Percentiles rank a stretch among this genome's conserved stretches.
phyloP scores from a whole-genome alignment of 2,797 vertebrate species.

The Phataginus tetradactyla region DNA sequence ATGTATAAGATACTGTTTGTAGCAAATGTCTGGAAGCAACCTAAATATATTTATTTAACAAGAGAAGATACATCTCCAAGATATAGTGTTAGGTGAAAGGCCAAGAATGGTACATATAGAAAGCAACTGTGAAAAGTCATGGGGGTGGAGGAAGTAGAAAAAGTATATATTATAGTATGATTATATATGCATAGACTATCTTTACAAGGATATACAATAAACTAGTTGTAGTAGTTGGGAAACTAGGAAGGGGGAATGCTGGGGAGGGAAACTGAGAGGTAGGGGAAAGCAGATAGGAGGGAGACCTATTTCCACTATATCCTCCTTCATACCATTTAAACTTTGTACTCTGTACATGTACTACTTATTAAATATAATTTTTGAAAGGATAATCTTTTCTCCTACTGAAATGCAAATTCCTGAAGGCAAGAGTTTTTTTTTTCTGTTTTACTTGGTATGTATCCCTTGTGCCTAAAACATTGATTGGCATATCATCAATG shows the following conservation, averaged over 20 bases:
- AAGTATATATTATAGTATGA: background rate
- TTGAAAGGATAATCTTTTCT: background rate
- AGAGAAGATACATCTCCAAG: background rate
- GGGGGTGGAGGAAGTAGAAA: background rate
- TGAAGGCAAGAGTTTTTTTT: background rate
- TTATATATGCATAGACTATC: background rate
- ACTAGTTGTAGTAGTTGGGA: background rate
- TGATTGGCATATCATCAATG: background rate
- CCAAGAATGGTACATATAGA: background rate
- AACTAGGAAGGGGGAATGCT: background rate
- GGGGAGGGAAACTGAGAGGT: background rate
- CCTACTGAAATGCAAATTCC: background rate
- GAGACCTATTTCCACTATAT: background rate
- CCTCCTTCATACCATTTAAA: background rate
- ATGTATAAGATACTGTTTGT: background rate
- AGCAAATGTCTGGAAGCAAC: background rate
- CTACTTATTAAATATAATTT: background rate
- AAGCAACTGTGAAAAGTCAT: background rate
- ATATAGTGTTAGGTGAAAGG: background rate
- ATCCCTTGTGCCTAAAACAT: background rate
- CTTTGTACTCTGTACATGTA: background rate
- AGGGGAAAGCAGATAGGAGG: background rate
- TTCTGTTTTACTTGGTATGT: background rate
- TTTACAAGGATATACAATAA: background rate
- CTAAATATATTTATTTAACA: slow-evolving; percentile 7